phyloP scores from a whole-genome alignment of 2,888 invertebrate genomes.

The Bugulina stolonifera region DNA sequence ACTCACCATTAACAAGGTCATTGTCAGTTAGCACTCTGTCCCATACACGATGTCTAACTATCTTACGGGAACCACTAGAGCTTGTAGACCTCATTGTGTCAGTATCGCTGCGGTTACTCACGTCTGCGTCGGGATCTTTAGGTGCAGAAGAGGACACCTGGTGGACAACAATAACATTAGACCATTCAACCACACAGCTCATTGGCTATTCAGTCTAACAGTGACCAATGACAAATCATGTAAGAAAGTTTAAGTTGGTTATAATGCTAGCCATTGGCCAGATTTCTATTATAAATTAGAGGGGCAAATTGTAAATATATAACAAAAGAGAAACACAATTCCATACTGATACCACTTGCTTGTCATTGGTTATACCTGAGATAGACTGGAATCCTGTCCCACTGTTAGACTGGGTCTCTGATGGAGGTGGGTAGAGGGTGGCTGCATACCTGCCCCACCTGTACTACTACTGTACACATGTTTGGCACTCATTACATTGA shows the following conservation, averaged over 20 bases:
- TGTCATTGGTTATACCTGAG: no score
- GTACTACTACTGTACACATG: neutral
- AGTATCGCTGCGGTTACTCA: constrained; percentile 22
- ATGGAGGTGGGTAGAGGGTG: neutral
- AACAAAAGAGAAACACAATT: no score
- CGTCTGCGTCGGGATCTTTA: constrained; percentile 16
- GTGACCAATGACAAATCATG: no score
- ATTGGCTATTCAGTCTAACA: neutral
- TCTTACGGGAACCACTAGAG: constrained; percentile 14
- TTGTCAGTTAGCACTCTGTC: constrained; percentile 24
- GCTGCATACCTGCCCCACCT: neutral
- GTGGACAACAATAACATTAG: neutral
- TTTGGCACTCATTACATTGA: neutral
- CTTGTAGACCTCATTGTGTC: constrained; percentile 22
- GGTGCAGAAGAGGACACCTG: neutral
- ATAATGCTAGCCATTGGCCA: no score
- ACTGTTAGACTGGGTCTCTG: constrained; percentile 13
- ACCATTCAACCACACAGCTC: neutral
- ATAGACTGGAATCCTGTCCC: neutral
- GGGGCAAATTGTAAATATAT: no score
- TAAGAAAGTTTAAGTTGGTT: no score
- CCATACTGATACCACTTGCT: no score
- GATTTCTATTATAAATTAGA: no score
- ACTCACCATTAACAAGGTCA: constrained; percentile 24
- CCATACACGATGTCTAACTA: constrained; percentile 25